Base-by-base conservation (phyloP, 1,140 invertebrate species). In the Himalopsyche phryganea region DNA sequence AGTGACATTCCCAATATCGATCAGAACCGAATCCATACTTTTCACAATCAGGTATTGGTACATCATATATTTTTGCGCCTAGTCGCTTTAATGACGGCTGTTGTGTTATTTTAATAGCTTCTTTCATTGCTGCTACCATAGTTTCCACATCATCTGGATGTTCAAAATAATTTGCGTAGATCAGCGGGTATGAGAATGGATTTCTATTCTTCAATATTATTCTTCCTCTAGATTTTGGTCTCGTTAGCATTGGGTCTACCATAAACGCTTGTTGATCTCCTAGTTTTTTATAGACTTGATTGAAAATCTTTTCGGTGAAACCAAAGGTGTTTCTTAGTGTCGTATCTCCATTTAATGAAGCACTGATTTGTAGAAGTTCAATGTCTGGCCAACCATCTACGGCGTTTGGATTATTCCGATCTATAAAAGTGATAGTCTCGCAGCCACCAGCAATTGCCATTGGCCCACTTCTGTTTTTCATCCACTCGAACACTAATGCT, bases 151-250 rank as follows among this genome's bases (percentile, higher is more conserved):
- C 88, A 18, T 85, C 80, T 1, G 79, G 69, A 70, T 86, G 73
- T 18, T 79, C 72, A 45, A 90, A 85, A 66, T 92, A 94, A 63
- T 92, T 91, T 0, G 92, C 85, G 65, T 89, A 83, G 13, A 97
- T 86, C n/a, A 84, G 71, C 0, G 94, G 94, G 66, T 90, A 85
- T 6, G 83, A 77, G 42, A 81, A 81, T 3, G 91, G 90, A 73
- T 92, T 84, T 40, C 70, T 83, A 57, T 79, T 82, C 53, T 79
- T 76, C 1, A 94, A 72, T 67, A 80, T 79, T 20, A 94, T 79
- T 52, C 76, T 80, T 1, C 91, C 92, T 48, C 76, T 80, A 23
- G 87, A 89, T 70, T 88, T 85, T 1, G 91, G 90, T 40, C 85
- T 74, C 72, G 91, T 69, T 0, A 89, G 71, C 78, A 88, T 86